Evolutionary conservation across 2,888 invertebrate genomes (phyloP).

Genomic region (Drosophila subquinaria): DNA sequence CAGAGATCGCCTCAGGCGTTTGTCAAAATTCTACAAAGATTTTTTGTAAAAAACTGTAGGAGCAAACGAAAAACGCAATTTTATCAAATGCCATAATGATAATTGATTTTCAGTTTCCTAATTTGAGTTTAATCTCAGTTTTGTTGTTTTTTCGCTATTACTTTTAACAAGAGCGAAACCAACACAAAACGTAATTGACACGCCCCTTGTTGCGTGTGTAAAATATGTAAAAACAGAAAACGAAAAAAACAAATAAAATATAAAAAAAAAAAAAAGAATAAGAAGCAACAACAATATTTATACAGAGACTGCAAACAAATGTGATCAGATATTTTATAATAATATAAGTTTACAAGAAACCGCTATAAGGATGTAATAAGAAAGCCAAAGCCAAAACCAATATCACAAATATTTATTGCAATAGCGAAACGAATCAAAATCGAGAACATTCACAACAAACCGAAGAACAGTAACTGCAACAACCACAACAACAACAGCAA

Average conservation of each 20-base stretch:
- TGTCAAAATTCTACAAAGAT: constrained; percentile 74
- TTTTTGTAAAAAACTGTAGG: constrained; percentile 74
- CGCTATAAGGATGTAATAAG: constrained; percentile 55
- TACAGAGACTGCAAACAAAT: constrained; percentile 86
- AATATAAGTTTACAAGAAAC: constrained; percentile 83
- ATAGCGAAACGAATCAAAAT: constrained; percentile 71
- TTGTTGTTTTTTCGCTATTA: constrained; percentile 60
- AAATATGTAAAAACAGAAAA: constrained; percentile 64
- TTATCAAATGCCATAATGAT: constrained; percentile 54
- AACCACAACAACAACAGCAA: constrained; percentile 54
- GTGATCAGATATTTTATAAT: constrained; percentile 86
- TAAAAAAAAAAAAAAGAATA: constrained; percentile 58
- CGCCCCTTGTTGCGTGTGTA: constrained; percentile 59
- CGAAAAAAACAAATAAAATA: constrained; percentile 33
- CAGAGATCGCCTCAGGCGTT: constrained; percentile 71
- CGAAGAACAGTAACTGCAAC: constrained; percentile 29
- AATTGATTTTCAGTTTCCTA: constrained; percentile 42
- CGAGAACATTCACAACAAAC: constrained; percentile 56
- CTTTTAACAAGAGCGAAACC: constrained; percentile 54
- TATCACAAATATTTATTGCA: constrained; percentile 66
- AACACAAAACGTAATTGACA: constrained; percentile 45
- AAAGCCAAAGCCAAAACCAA: constrained; percentile 49
- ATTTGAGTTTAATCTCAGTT: constrained; percentile 39
- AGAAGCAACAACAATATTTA: constrained; percentile 79
- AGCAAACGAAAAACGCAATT: constrained; percentile 85